A percentile compares a stretch with the other conserved stretches of the same genome.
These are phyloP conservation scores for Eidolon helvum DNA, from an alignment of 2,113 vertebrate genomes.

Conservation along the genomic window DNA sequence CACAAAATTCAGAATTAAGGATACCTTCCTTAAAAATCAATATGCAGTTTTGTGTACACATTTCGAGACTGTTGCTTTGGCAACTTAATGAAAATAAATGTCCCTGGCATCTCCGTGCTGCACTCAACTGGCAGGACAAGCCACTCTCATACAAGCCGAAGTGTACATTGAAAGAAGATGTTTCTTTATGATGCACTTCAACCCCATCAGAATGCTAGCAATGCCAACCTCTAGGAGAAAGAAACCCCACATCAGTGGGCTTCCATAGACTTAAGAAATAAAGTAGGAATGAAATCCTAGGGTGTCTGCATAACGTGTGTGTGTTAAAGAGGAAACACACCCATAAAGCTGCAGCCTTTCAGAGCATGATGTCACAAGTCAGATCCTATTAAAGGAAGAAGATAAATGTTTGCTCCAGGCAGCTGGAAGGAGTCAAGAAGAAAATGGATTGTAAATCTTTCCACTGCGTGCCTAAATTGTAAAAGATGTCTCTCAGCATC, in stretches of 20 bases:
- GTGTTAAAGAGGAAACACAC: constrained; percentile 32
- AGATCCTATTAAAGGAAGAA: constrained; percentile 75
- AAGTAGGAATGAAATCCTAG: neutral
- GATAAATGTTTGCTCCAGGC: constrained; percentile 74
- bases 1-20: neutral
- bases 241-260: neutral
- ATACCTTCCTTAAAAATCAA: neutral
- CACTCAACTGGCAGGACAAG: accelerated
- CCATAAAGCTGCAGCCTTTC: constrained; percentile 61
- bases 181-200: neutral
- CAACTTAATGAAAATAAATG: neutral
- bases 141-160: neutral
- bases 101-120: neutral
- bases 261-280: neutral
- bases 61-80: neutral
- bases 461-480: constrained; percentile 58
- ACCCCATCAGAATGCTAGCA: neutral
- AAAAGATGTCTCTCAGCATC: constrained; percentile 64
- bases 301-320: constrained; percentile 1
- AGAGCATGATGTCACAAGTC: constrained; percentile 74
- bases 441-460: constrained; percentile 74
- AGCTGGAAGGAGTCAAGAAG: constrained; percentile 67
- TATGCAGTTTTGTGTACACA: neutral
- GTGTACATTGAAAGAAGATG: accelerated
- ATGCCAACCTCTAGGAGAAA: neutral